phyloP scores from a whole-genome alignment of 2,888 invertebrate genomes.

The Parapristionchus giblindavisi region DNA sequence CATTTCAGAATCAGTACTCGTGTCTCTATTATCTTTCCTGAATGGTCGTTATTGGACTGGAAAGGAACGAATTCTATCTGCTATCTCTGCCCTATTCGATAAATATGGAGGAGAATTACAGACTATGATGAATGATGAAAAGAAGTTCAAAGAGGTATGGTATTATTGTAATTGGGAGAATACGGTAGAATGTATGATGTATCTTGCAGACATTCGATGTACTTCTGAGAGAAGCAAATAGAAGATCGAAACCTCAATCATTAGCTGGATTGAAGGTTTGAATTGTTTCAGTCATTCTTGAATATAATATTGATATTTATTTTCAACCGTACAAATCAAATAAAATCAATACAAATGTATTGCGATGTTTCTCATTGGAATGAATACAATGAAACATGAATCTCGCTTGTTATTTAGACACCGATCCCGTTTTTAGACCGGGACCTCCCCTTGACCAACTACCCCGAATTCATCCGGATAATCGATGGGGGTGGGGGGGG shows the following conservation, averaged over 20 bases:
- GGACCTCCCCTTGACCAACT: too few species aligned
- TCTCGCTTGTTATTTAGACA: too few species aligned
- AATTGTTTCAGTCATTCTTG: background rate
- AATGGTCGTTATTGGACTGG: conserved; percentile 61
- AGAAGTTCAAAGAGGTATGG: background rate
- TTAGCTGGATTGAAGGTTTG: conserved; percentile 24
- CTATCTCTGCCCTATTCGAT: conserved; percentile 43
- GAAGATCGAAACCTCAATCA: conserved; percentile 8
- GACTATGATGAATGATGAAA: conserved; percentile 35
- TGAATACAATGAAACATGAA: too few species aligned
- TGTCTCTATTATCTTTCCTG: conserved; percentile 45
- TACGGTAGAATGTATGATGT: conserved; percentile 4
- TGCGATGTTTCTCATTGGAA: too few species aligned
- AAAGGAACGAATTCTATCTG: conserved; percentile 52
- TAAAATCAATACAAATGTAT: too few species aligned
- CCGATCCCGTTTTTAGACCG: too few species aligned
- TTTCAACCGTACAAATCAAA: too few species aligned
- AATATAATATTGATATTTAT: too few species aligned
- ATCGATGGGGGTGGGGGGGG: too few species aligned
- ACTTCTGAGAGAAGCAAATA: conserved; percentile 13
- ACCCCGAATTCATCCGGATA: too few species aligned
- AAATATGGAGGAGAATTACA: conserved; percentile 41
- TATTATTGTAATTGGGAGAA: conserved; percentile 1
- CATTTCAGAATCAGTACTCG: conserved; percentile 45
- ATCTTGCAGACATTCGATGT: conserved; percentile 15